Conservation (phyloP, 2,888 invertebrate genomes). For the Lottia gigantea region DNA sequence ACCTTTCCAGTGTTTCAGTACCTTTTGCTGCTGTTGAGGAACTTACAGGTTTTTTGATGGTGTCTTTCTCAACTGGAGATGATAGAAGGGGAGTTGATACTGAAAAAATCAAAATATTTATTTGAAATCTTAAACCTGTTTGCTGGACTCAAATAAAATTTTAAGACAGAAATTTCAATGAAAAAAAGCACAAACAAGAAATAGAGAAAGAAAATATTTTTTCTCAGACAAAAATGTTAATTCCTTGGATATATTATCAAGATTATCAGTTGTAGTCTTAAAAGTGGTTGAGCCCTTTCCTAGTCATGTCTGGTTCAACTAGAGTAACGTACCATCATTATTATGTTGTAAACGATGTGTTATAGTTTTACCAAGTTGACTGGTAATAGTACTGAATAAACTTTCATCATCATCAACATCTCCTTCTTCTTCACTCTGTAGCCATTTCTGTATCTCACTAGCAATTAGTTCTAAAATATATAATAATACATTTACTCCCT, state of each 20-base stretch:
- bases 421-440: slow-evolving; percentile 23
- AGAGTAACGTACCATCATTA: slow-evolving; percentile 10
- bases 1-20: not conserved
- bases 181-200: too few species aligned
- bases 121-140: not conserved
- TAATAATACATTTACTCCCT: not conserved
- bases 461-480: slow-evolving; percentile 20
- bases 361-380: slow-evolving; percentile 29
- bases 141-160: not conserved
- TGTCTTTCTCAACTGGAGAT: not conserved
- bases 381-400: slow-evolving; percentile 38
- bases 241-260: too few species aligned
- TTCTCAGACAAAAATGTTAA: too few species aligned
- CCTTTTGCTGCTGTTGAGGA: slow-evolving; percentile 1
- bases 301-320: too few species aligned
- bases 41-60: not conserved
- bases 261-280: too few species aligned
- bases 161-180: too few species aligned
- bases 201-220: too few species aligned
- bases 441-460: slow-evolving; percentile 23
- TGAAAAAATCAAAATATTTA: not conserved
- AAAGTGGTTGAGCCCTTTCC: too few species aligned
- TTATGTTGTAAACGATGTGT: slow-evolving; percentile 3
- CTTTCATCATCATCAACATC: slow-evolving; percentile 35
- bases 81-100: not conserved